These are phyloP conservation scores for Lysiphlebus fabarum DNA, from an alignment of 1,140 invertebrate species.

Conservation along the genomic window DNA sequence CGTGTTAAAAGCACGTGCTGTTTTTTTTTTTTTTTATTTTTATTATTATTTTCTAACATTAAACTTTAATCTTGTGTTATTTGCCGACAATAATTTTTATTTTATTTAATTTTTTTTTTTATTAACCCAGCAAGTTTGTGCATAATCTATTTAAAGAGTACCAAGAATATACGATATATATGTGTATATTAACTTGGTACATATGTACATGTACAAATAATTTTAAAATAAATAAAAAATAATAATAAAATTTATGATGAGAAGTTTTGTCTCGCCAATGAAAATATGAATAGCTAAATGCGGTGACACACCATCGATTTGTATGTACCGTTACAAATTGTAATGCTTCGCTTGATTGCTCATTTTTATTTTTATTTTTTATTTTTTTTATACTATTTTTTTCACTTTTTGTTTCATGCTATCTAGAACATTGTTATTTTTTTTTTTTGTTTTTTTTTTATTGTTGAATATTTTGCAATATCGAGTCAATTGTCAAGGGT, in stretches of 20 bases:
- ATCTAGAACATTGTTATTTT: not conserved
- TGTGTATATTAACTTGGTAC: not conserved
- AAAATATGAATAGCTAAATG: conserved; percentile 6
- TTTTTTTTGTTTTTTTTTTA: not conserved
- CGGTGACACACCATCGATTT: conserved; percentile 14
- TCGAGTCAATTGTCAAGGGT: conserved; percentile 6
- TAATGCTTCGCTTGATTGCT: conserved; percentile 14
- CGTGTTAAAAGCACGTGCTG: conserved; percentile 18
- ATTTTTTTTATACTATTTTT: too few species aligned
- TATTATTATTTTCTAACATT: not conserved
- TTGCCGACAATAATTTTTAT: not conserved
- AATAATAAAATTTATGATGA: not conserved
- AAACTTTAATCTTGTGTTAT: not conserved
- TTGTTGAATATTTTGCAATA: not conserved
- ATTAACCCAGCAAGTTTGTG: not conserved
- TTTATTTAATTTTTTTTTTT: too few species aligned
- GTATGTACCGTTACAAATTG: conserved; percentile 14
- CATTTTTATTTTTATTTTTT: not conserved
- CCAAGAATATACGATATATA: conserved; percentile 13
- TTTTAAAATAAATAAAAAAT: not conserved
- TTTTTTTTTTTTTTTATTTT: too few species aligned
- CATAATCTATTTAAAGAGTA: conserved; percentile 23
- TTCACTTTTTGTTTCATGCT: too few species aligned
- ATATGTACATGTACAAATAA: not conserved
- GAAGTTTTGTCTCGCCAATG: not conserved